These are phyloP conservation scores for Pandion haliaetus DNA, from an alignment of 2,113 vertebrate genomes.

Conservation along the genomic window DNA sequence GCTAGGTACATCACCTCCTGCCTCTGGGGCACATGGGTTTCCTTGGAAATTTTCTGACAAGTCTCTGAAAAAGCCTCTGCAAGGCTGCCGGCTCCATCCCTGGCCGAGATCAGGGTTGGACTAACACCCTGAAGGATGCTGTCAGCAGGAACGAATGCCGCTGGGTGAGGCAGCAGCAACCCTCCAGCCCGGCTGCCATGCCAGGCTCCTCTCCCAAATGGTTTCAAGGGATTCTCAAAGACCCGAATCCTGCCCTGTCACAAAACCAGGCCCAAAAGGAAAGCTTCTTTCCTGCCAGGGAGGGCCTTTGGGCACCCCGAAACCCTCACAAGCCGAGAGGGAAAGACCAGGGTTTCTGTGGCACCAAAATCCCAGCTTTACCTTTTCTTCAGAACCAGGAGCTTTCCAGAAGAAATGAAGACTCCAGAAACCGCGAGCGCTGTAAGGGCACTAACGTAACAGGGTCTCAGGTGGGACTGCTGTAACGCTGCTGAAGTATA, in stretches of 20 bases:
- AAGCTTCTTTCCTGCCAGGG: neutral
- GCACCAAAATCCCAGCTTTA: neutral
- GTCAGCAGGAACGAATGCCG: neutral
- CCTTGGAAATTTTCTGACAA: neutral
- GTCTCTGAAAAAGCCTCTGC: neutral
- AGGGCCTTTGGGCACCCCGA: neutral
- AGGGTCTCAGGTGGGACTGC: neutral
- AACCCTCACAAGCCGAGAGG: neutral
- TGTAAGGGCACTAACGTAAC: neutral
- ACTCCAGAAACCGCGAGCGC: neutral
- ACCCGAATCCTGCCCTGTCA: neutral
- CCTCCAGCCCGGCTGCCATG: no score
- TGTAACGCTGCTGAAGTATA: neutral
- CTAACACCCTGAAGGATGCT: neutral
- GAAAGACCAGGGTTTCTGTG: neutral
- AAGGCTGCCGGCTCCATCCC: neutral
- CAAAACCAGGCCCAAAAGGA: neutral
- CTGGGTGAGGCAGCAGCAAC: neutral
- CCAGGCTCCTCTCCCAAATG: neutral
- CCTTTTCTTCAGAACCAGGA: neutral
- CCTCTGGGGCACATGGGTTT: accelerated
- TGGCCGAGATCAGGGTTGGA: neutral
- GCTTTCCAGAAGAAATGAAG: neutral
- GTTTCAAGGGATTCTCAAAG: neutral
- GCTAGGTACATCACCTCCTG: neutral